Base-by-base conservation (phyloP, 2,888 invertebrate species). In the Prenolepis imparis region DNA sequence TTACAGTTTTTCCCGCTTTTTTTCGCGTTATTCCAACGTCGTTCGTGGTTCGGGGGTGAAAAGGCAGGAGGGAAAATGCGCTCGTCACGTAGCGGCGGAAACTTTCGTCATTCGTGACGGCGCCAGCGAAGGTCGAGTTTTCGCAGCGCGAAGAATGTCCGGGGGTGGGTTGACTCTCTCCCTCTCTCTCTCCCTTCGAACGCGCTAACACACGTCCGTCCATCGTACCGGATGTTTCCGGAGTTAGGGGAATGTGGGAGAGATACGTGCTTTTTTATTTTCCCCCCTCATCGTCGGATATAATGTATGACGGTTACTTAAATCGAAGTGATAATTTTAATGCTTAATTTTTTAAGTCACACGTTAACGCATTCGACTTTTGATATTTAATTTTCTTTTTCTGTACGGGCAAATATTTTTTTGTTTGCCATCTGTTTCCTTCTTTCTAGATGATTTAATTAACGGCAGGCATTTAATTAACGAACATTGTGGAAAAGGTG, bases 51-150 rank as follows among this genome's bases (percentile, higher is more conserved):
- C 48, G 52, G 24, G 11, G n/a, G 48, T 11, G 1, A 1, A n/a
- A 36, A 1, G 11, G 11, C 48, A 9, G 41, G 36, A 3, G 36
- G 55, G 36, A 6, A 8, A 48, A 80, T 39, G 72, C 59, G 59
- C 72, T 78, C 78, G 78, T 80, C 78, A 72, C 78, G 78, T 80
- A 80, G 48, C 59, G 78, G 32, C 78, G 72, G 72, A 80, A 80
- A 80, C 78, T 80, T 80, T 80, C 78, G 78, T 80, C 78, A 80
- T 80, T 80, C 78, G 78, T 80, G 78, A 80, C 78, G 78, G 78
- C 78, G 78, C 72, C 70, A 24, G 57, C 78, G 78, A 80, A 80
- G 72, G 78, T 72, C 72, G 78, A 80, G 72, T 44, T 72, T 72
- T 80, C 72, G 44, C 44, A 72, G 44, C 18, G 59, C 78, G 44